Evolutionary conservation across 2,113 vertebrate species (phyloP), one percentile per base, ranked within the genome.

Genomic region (Zosterops japonicus): DNA sequence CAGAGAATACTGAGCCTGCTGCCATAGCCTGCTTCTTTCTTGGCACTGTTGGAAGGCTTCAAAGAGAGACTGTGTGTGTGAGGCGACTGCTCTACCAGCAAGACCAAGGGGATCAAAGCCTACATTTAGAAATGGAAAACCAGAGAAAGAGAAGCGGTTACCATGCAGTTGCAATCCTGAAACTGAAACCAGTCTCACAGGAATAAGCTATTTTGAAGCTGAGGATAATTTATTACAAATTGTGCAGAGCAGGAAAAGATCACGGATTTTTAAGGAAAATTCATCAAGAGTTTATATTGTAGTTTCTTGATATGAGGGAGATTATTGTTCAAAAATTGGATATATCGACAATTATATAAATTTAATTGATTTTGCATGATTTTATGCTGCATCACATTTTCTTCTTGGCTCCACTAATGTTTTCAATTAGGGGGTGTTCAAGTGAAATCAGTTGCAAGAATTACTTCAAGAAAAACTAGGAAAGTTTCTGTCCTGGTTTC

Each of bases 31-130:
- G 83, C 90, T 88, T 90, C 92, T 91, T 94, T 91, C 92, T 90
- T 94, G 96, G 96, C 95, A 68, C 85, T 77, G 85, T 64, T 92
- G 82, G 95, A 67, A 86, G 88, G 90, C 88, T 96, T 95, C 95
- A 94, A 94, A 95, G 93, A 74, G 94, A 55, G 94, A 6, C 82
- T 90, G 68, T 63, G 8, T 67, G 87, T 89, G 89, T 88, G 94
- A 90, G 93, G 93, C 9, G 78, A 85, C 87, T 90, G 84, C 91
- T 83, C 71, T 57, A 96, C 92, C 91, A 95, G 94, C 87, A 70
- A 95, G 90, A 87, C 56, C 35, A n/a, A 65, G 79, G 63, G 90
- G 90, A 93, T 96, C 92, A 92, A 95, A 91, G 92, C 94, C 49
- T 52, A 57, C 56, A 24, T 88, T 93, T 83, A 50, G 88, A 77